phyloP scores from a whole-genome alignment of 1,140 invertebrate species.

The Zaprionus ghesquierei region DNA sequence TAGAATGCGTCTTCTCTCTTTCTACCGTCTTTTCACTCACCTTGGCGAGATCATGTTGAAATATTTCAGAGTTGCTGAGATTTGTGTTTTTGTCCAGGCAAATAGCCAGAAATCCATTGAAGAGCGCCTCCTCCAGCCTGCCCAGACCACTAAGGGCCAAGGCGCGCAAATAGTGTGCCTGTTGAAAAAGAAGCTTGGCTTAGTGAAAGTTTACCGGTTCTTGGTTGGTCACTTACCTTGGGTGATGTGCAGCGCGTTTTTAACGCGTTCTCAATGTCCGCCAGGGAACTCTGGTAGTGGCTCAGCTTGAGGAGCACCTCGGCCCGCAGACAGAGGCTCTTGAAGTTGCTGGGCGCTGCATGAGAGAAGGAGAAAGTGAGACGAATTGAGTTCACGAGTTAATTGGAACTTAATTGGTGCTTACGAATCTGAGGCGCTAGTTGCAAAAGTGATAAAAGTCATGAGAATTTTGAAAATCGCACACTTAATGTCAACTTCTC shows the following conservation, averaged over 20 bases:
- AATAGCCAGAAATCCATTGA: conserved; percentile 84
- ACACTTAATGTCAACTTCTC: conserved; percentile 48
- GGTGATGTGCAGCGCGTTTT: conserved; percentile 88
- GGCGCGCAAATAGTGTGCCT: conserved; percentile 88
- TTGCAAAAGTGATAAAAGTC: not conserved
- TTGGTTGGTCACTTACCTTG: conserved; percentile 84
- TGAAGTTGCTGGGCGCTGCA: conserved; percentile 88
- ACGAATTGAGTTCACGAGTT: not conserved
- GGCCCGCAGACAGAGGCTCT: conserved; percentile 87
- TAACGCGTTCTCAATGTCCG: conserved; percentile 88
- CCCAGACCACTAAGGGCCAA: conserved; percentile 86
- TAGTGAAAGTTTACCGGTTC: conserved; percentile 1
- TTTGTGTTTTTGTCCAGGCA: conserved; percentile 76
- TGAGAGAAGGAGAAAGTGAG: conserved; percentile 51
- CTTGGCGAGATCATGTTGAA: conserved; percentile 82
- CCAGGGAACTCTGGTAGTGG: conserved; percentile 87
- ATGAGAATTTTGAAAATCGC: conserved; percentile 34
- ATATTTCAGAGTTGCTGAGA: conserved; percentile 81
- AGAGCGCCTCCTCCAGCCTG: conserved; percentile 87
- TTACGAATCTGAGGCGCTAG: not conserved
- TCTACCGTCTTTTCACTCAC: conserved; percentile 24
- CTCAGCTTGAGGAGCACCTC: conserved; percentile 86
- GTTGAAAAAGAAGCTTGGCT: not conserved
- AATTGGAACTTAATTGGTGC: conserved; percentile 4
- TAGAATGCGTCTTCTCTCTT: not conserved